Conservation (phyloP, 2,888 invertebrate species). For the Leptopilina drosophilae region DNA sequence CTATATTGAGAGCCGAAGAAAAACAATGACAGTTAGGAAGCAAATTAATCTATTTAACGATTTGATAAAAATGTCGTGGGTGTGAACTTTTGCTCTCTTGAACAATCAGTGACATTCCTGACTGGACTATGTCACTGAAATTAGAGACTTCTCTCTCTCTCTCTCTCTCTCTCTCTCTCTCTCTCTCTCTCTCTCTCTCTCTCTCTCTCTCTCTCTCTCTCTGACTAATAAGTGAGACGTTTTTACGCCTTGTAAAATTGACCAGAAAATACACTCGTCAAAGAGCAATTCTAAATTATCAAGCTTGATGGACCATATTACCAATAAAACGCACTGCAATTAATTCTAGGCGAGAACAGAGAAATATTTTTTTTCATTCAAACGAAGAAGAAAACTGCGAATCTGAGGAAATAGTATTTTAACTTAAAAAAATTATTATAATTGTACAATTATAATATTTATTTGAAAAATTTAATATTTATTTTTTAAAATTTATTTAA, state of each 20-base stretch:
- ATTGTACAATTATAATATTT: too few relatives aligned
- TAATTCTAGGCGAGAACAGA: not conserved
- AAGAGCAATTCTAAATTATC: constrained; percentile 10
- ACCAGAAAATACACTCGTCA: not conserved
- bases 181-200: constrained; percentile 25
- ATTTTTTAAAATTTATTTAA: too few relatives aligned
- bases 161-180: constrained; percentile 22
- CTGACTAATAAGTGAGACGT: constrained; percentile 45
- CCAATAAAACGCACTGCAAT: not conserved
- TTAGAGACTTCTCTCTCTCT: constrained; percentile 39
- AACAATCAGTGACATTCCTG: constrained; percentile 61
- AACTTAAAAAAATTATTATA: too few relatives aligned
- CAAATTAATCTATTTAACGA: constrained; percentile 2
- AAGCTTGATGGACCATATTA: constrained; percentile 6
- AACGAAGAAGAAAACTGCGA: not conserved
- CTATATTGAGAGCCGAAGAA: too few relatives aligned
- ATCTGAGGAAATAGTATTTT: too few relatives aligned
- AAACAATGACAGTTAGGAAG: not conserved
- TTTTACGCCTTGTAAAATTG: constrained; percentile 15
- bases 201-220: constrained; percentile 22
- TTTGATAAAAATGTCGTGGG: constrained; percentile 28
- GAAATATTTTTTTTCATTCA: not conserved
- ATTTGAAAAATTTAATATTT: too few relatives aligned
- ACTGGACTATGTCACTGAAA: constrained; percentile 57
- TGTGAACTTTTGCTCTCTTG: constrained; percentile 46